Evolutionary conservation across 2,888 invertebrate genomes (phyloP), one percentile per base, ranked within the genome.

Genomic region (Pardosa pseudoannulata): DNA sequence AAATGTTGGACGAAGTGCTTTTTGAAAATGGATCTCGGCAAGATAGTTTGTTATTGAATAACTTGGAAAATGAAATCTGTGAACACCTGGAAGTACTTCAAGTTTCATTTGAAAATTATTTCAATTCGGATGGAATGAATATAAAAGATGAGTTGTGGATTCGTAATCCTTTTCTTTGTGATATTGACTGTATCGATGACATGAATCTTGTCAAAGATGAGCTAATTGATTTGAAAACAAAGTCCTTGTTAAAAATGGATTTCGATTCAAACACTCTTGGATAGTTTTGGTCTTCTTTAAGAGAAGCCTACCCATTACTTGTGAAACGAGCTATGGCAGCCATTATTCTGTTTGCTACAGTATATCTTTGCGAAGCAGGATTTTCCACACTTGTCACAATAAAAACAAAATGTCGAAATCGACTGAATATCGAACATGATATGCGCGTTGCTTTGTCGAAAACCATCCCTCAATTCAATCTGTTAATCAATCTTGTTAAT

Each of bases 111-210:
- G 36, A 36, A 36, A 36, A 36, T 7, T 50, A 50, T 50, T 50
- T 50, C 50, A 71, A 71, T 72, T 72, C 72, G 72, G 72, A 72
- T 72, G 72, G 72, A 72, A 72, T 72, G 50, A 50, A 72, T 72
- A 72, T 72, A 72, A 72, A 72, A 72, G 72, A 72, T 50, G 72
- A 72, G 72, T 72, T 72, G 72, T 72, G 72, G 72, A 72, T 72
- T 72, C 72, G 72, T 72, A 72, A 72, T 72, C 72, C 72, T 72
- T 72, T 72, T 72, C 72, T 72, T 72, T 72, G 72, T 72, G 72
- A 72, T 72, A 72, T 72, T 72, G 72, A 72, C 72, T 72, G 72
- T 72, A 72, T 72, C 72, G 72, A 72, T 72, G 72, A 72, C 72
- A 72, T 72, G 72, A 72, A 72, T 50, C 72, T 72, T 72, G 72